A percentile compares a stretch with the other conserved stretches of the same genome.
Evolutionary conservation across 1,140 invertebrate genomes (phyloP).

Genomic region (Drosophila kanapiae): DNA sequence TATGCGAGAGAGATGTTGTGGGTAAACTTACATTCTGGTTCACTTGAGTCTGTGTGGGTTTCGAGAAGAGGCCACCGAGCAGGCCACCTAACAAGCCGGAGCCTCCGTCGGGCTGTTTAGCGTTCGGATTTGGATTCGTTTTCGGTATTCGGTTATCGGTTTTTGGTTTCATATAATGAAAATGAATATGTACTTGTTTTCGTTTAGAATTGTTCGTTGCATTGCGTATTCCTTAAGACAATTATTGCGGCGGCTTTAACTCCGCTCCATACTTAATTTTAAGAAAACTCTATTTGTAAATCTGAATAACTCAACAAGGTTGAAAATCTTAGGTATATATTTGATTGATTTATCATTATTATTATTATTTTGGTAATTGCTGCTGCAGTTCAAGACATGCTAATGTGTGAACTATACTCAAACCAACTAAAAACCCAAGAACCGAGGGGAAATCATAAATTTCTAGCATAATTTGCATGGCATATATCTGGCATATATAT

Average conservation of each 20-base stretch:
- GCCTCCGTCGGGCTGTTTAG: conserved; percentile 80
- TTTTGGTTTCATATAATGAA: conserved; percentile 81
- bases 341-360: conserved; percentile 16
- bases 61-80: conserved; percentile 85
- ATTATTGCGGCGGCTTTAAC: conserved; percentile 15
- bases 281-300: conserved; percentile 53
- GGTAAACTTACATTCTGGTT: conserved; percentile 85
- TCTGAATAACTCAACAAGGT: conserved; percentile 70
- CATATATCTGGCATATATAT: conserved; percentile 50
- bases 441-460: conserved; percentile 24
- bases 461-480: conserved; percentile 45
- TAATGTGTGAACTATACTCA: conserved; percentile 62
- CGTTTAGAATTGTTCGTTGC: conserved; percentile 81
- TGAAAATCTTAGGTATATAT: conserved; percentile 42
- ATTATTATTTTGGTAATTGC: conserved; percentile 33
- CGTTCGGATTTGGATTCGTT: conserved; percentile 43
- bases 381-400: conserved; percentile 68
- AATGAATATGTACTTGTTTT: conserved; percentile 83
- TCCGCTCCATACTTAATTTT: conserved; percentile 53
- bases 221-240: conserved; percentile 73
- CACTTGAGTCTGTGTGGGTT: conserved; percentile 85
- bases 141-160: conserved; percentile 41
- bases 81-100: conserved; percentile 85
- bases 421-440: conserved; percentile 25
- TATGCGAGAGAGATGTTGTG: conserved; percentile 79